These are phyloP conservation scores for Furcifer pardalis DNA, from an alignment of 2,797 vertebrate genomes.

Conservation along the genomic window DNA sequence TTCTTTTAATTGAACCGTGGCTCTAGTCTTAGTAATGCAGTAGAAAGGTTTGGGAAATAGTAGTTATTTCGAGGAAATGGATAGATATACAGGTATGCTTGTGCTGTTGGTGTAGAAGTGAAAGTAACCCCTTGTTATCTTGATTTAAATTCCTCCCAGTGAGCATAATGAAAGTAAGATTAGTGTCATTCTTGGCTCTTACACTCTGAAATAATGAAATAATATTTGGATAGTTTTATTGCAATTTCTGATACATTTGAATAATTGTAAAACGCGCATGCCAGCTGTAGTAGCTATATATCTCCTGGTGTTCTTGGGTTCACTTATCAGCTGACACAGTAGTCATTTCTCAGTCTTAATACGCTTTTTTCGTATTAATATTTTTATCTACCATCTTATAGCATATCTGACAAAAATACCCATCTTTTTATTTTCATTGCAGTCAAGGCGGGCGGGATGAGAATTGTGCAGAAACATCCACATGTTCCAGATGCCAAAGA, in stretches of 20 bases:
- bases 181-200: background rate
- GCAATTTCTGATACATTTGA: background rate
- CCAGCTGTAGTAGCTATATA: background rate
- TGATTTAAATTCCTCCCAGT: background rate
- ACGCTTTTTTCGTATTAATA: background rate
- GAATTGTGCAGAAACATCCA: slow-evolving; percentile 97
- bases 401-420: background rate
- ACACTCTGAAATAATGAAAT: background rate
- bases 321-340: background rate
- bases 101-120: background rate
- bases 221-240: background rate
- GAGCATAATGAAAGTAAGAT: background rate
- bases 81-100: background rate
- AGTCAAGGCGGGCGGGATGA: slow-evolving; percentile 98
- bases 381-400: background rate
- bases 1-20: background rate
- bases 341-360: background rate
- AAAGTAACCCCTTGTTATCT: background rate
- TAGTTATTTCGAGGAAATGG: background rate
- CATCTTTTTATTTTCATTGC: slow-evolving; percentile 57
- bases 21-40: background rate
- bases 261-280: background rate
- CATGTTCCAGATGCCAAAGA: slow-evolving; percentile 77
- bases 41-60: background rate
- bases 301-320: background rate